phyloP scores from a whole-genome alignment of 2,797 vertebrate genomes.

The Pseudochirops cupreus region DNA sequence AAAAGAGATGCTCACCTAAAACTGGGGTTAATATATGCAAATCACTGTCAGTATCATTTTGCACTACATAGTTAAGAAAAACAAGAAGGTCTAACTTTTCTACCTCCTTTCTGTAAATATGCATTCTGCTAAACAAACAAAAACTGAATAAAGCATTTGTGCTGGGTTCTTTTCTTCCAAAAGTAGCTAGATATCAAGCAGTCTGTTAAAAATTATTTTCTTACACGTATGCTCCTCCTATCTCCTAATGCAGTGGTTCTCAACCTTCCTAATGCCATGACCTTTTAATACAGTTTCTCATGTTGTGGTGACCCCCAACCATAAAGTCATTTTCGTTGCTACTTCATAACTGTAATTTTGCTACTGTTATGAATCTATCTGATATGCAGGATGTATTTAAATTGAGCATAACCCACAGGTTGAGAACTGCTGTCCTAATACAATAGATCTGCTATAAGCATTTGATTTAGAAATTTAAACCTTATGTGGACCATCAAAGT shows the following conservation, averaged over 20 bases:
- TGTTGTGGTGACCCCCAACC: too few relatives aligned
- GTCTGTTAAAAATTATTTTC: constrained; percentile 26
- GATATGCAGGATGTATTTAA: too few relatives aligned
- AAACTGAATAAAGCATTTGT: background rate
- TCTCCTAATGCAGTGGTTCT: background rate
- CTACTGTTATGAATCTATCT: too few relatives aligned
- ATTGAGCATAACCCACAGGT: too few relatives aligned
- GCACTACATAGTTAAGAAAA: background rate
- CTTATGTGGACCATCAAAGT: background rate
- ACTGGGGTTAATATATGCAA: constrained; percentile 24
- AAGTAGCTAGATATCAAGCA: constrained; percentile 30
- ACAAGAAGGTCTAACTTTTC: background rate
- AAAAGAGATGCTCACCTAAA: constrained; percentile 24
- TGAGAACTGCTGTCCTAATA: background rate
- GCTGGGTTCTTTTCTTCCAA: background rate
- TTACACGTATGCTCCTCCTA: background rate
- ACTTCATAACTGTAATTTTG: too few relatives aligned
- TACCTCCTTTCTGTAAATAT: background rate
- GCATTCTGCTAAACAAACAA: constrained; percentile 17
- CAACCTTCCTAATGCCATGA: too few relatives aligned
- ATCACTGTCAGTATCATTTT: background rate
- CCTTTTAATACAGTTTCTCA: too few relatives aligned
- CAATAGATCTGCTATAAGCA: background rate
- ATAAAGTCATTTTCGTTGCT: too few relatives aligned
- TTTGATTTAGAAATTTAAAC: background rate